Conservation (phyloP, 2,797 vertebrate genomes). For the Melanotaenia nigrans region DNA sequence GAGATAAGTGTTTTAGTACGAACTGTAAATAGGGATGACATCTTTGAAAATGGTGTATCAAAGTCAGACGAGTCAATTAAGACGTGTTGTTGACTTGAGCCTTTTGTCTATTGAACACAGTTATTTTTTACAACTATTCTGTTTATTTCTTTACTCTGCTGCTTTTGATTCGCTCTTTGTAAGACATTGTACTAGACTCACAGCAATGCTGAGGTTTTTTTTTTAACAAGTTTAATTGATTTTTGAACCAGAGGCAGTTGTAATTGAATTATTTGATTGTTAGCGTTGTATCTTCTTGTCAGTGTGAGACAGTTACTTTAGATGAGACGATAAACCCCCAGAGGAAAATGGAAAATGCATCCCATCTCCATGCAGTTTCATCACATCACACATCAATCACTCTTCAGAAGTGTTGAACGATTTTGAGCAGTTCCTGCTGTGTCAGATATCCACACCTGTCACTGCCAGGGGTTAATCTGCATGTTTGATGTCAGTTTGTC, state of each 20-base stretch:
- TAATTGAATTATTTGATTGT: constrained; percentile 63
- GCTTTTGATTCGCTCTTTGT: constrained; percentile 65
- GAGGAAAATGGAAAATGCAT: constrained; percentile 56
- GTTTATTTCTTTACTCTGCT: constrained; percentile 67
- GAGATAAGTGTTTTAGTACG: constrained; percentile 67
- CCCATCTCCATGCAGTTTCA: constrained; percentile 12
- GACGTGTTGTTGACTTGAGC: constrained; percentile 62
- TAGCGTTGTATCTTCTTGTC: constrained; percentile 68
- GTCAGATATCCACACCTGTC: constrained; percentile 34
- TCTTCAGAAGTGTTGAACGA: constrained; percentile 20
- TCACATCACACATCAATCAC: constrained; percentile 32
- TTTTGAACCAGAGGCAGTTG: constrained; percentile 65
- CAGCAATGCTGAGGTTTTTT: constrained; percentile 23
- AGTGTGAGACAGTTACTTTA: constrained; percentile 69
- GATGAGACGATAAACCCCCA: constrained; percentile 62
- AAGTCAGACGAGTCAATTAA: constrained; percentile 63
- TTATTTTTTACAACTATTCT: constrained; percentile 65
- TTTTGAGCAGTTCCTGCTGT: constrained; percentile 32
- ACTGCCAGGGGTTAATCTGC: constrained; percentile 28
- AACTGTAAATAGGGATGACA: constrained; percentile 75
- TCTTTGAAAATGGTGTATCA: constrained; percentile 59
- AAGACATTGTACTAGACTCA: constrained; percentile 64
- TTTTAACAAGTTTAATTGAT: constrained; percentile 53
- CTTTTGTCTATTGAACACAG: constrained; percentile 60
- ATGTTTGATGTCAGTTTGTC: constrained; percentile 47